A percentile compares a stretch with the other conserved stretches of the same genome.
phyloP scores from a whole-genome alignment of 2,888 invertebrate genomes.

The Scelioninae gen. 2 region DNA sequence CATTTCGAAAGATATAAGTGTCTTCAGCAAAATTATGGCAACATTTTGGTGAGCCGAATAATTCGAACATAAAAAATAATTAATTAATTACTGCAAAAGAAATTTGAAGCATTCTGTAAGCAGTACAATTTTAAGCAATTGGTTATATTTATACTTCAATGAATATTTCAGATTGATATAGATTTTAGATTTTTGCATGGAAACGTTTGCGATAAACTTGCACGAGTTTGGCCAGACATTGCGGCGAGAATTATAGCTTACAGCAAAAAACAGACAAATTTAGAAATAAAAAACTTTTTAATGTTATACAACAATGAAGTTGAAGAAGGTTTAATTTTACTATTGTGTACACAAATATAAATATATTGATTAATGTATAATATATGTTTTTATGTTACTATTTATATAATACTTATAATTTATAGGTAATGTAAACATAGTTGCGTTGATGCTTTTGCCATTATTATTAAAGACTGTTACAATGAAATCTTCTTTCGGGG shows the following conservation, averaged over 20 bases:
- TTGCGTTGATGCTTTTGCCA: constrained; percentile 54
- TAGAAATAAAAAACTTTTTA: constrained; percentile 52
- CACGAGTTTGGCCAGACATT: constrained; percentile 48
- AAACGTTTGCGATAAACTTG: constrained; percentile 42
- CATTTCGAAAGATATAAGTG: constrained; percentile 57
- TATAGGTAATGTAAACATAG: constrained; percentile 47
- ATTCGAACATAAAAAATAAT: not conserved
- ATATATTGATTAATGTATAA: constrained; percentile 2
- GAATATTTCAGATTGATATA: constrained; percentile 51
- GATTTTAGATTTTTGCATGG: constrained; percentile 54
- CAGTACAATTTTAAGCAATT: too few species aligned
- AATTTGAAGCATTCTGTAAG: too few species aligned
- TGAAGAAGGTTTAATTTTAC: constrained; percentile 46
- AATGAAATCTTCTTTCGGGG: constrained; percentile 56
- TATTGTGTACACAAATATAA: not conserved
- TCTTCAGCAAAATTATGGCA: constrained; percentile 52
- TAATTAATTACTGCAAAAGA: not conserved
- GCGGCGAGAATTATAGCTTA: constrained; percentile 47
- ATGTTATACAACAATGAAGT: constrained; percentile 45
- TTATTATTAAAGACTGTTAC: constrained; percentile 57
- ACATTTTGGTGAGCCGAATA: constrained; percentile 48
- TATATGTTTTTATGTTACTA: not conserved
- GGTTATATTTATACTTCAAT: too few species aligned
- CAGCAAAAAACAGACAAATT: constrained; percentile 48
- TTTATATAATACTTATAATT: constrained; percentile 1